A percentile compares a stretch with the other conserved stretches of the same genome.
These are phyloP conservation scores for Corythoichthys intestinalis DNA, from an alignment of 2,113 vertebrate genomes.

Conservation along the genomic window DNA sequence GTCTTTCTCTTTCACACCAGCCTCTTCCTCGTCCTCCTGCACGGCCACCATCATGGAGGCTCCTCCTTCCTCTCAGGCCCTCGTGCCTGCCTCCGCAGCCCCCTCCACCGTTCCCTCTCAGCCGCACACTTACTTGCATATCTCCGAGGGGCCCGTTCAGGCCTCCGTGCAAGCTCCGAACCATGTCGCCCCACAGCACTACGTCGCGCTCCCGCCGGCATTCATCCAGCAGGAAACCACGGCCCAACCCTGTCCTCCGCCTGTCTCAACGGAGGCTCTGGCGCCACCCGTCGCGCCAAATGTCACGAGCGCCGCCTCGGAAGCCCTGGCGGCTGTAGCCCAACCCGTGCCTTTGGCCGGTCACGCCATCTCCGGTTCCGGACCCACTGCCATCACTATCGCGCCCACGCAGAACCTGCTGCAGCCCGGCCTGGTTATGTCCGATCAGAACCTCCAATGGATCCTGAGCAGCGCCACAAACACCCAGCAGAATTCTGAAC, in stretches of 20 bases:
- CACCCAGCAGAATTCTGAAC: conserved; percentile 82
- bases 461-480: conserved; percentile 89
- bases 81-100: conserved; percentile 62
- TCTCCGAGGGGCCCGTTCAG: conserved; percentile 81
- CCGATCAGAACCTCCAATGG: conserved; percentile 96
- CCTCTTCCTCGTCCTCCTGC: conserved; percentile 68
- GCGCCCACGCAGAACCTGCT: conserved; percentile 73
- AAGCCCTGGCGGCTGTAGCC: conserved; percentile 75
- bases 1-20: conserved; percentile 75
- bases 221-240: conserved; percentile 76
- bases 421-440: conserved; percentile 90
- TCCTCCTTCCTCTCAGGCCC: conserved; percentile 58
- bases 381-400: conserved; percentile 79
- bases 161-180: conserved; percentile 62
- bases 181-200: conserved; percentile 70
- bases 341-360: conserved; percentile 84
- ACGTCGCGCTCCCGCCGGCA: conserved; percentile 76
- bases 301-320: conserved; percentile 70
- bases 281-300: conserved; percentile 65
- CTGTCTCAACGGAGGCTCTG: conserved; percentile 61
- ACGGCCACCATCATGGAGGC: conserved; percentile 73
- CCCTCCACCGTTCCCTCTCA: conserved; percentile 61
- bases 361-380: conserved; percentile 72
- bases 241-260: conserved; percentile 63
- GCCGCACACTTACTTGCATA: conserved; percentile 74